phyloP scores from a whole-genome alignment of 2,113 vertebrate genomes.

The Forbesichthys papilliferus region DNA sequence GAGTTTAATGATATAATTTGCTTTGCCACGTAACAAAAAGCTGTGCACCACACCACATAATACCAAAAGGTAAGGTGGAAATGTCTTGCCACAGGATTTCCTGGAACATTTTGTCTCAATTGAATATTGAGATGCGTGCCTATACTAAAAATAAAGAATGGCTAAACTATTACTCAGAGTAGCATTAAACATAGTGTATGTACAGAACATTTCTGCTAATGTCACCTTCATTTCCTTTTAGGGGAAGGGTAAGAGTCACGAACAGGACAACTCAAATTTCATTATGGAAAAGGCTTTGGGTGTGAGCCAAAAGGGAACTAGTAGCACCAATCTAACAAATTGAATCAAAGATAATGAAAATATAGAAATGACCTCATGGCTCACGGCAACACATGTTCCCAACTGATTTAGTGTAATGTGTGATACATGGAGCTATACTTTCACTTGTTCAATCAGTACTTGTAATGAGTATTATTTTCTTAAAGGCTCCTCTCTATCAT shows the following conservation, averaged over 20 bases:
- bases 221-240: conserved; percentile 61
- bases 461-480: no score
- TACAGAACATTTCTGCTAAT: conserved; percentile 52
- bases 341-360: conserved; percentile 50
- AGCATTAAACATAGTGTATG: conserved; percentile 36
- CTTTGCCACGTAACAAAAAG: conserved; percentile 24
- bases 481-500: no score
- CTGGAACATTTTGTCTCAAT: conserved; percentile 22
- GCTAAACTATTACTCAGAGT: conserved; percentile 26
- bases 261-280: conserved; percentile 46
- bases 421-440: no score
- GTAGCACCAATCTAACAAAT: conserved; percentile 22
- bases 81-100: conserved; percentile 1
- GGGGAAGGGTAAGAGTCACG: conserved; percentile 60
- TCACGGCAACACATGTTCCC: no score
- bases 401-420: no score
- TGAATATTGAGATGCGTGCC: conserved; percentile 33
- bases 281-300: conserved; percentile 49
- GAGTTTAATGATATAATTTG: conserved; percentile 40
- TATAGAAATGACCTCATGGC: conserved; percentile 20
- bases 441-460: no score
- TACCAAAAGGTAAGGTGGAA: conserved; percentile 16
- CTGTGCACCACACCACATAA: conserved; percentile 12
- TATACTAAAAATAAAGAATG: conserved; percentile 32
- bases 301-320: conserved; percentile 51